Evolutionary conservation across 2,797 vertebrate species (phyloP).

Genomic region (Parambassis ranga): DNA sequence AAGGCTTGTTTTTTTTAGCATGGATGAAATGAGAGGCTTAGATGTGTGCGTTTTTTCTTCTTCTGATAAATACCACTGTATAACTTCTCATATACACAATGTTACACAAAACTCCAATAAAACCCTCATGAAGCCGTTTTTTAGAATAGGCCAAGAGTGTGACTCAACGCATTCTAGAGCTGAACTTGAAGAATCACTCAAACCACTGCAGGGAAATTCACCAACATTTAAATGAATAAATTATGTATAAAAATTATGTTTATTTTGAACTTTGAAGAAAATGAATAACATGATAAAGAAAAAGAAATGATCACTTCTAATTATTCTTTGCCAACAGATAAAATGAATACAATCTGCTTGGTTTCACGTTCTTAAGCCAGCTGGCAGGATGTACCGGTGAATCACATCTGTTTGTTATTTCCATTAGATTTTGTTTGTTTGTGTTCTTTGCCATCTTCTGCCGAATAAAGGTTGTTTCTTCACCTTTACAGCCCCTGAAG

Average conservation of each 20-base stretch:
- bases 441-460: constrained; percentile 40
- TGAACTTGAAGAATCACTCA: background rate
- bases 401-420: constrained; percentile 27
- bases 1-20: no score
- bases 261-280: constrained; percentile 66
- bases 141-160: background rate
- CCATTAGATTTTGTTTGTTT: constrained; percentile 36
- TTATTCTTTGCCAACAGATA: constrained; percentile 42
- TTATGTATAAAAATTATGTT: constrained; percentile 76
- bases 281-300: constrained; percentile 58
- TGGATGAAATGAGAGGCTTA: no score
- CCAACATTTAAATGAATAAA: constrained; percentile 55
- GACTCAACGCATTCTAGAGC: background rate
- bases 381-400: constrained; percentile 40
- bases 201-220: constrained; percentile 30
- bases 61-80: constrained; percentile 6
- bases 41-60: background rate
- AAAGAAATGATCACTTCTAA: constrained; percentile 41
- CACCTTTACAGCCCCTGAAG: constrained; percentile 76
- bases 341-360: constrained; percentile 65
- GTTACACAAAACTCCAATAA: constrained; percentile 15
- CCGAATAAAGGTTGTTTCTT: constrained; percentile 31
- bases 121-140: constrained; percentile 14
- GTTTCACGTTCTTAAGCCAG: constrained; percentile 48
- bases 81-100: constrained; percentile 5